A percentile compares a stretch with the other conserved stretches of the same genome.
phyloP scores from a whole-genome alignment of 2,113 vertebrate species.

The Rhipidura dahli region DNA sequence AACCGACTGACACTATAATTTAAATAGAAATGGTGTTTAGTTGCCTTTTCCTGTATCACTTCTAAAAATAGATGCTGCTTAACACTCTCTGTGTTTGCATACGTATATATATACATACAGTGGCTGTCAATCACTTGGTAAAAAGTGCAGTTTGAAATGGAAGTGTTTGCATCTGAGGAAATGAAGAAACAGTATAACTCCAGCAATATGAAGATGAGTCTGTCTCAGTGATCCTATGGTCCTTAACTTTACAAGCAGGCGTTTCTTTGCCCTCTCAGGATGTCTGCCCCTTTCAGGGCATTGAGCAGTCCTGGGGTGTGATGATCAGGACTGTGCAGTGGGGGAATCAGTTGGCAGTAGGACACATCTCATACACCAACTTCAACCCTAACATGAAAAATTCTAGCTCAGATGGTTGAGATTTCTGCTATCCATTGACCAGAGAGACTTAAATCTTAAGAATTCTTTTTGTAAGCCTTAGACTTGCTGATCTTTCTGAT shows the following conservation, averaged over 20 bases:
- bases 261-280: background rate
- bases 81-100: background rate
- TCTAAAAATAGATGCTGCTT: background rate
- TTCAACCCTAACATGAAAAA: background rate
- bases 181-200: background rate
- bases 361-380: background rate
- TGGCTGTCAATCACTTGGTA: background rate
- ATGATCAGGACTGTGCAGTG: background rate
- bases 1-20: background rate
- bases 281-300: background rate
- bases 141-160: background rate
- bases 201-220: background rate
- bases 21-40: background rate
- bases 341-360: background rate
- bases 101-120: background rate
- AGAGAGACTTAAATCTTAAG: background rate
- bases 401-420: background rate
- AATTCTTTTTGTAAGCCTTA: background rate
- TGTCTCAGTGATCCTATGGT: background rate
- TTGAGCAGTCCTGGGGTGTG: background rate
- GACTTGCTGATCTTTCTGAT: background rate
- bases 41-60: background rate
- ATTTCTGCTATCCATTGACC: background rate
- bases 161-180: background rate
- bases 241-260: background rate